phyloP scores from a whole-genome alignment of 2,113 vertebrate genomes.

The Carassius auratus region DNA sequence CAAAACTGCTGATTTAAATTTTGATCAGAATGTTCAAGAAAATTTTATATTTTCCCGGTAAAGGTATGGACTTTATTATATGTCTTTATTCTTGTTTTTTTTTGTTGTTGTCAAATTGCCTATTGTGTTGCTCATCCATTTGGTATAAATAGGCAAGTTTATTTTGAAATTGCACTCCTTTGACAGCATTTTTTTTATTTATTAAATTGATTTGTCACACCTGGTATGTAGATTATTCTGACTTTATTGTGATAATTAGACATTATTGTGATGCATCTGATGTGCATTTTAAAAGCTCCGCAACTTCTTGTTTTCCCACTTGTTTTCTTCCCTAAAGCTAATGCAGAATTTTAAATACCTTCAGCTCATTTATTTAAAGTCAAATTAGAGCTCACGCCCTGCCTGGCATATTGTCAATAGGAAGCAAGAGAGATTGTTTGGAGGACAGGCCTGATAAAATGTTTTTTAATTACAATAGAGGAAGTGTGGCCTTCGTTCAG shows the following conservation, averaged over 20 bases:
- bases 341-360: conserved; percentile 79
- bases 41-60: neutral
- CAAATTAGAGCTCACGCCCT: conserved; percentile 83
- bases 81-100: neutral
- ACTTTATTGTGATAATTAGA: neutral
- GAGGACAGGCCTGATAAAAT: conserved; percentile 85
- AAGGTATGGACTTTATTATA: neutral
- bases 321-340: conserved; percentile 60
- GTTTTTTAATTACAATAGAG: conserved; percentile 94
- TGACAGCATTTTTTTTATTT: neutral
- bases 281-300: conserved; percentile 7
- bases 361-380: conserved; percentile 83
- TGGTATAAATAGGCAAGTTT: neutral
- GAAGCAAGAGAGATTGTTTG: conserved; percentile 77
- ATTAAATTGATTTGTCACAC: neutral
- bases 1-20: neutral
- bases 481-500: conserved; percentile 82
- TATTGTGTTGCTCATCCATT: neutral
- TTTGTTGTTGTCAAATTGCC: neutral
- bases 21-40: neutral
- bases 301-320: conserved; percentile 43
- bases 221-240: neutral
- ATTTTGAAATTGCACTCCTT: neutral
- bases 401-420: conserved; percentile 81
- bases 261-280: neutral